Percentiles rank a stretch among this genome's conserved stretches.
Evolutionary conservation across 2,888 invertebrate genomes (phyloP).

Genomic region (Tupiocoris notatus): DNA sequence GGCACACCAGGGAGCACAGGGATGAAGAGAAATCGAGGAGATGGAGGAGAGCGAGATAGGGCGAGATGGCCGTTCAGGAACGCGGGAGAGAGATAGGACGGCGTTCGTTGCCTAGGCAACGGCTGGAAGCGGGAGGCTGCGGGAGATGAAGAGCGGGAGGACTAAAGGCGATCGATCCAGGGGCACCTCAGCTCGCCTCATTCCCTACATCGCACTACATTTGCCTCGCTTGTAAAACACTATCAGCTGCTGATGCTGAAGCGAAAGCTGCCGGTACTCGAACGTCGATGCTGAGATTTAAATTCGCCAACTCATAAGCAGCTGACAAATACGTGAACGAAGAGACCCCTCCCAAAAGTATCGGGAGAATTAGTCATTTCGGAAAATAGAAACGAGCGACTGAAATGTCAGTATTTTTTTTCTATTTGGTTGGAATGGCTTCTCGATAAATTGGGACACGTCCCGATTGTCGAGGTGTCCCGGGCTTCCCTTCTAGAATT

Average conservation of each 20-base stretch:
- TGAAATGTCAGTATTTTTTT: too few species aligned
- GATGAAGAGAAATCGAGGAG: conserved; percentile 20
- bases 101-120: conserved; percentile 26
- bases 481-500: too few species aligned
- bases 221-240: conserved; percentile 40
- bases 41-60: conserved; percentile 49
- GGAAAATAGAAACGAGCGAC: too few species aligned
- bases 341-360: too few species aligned
- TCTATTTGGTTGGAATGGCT: too few species aligned
- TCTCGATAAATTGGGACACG: too few species aligned
- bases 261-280: not conserved
- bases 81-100: conserved; percentile 21
- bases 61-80: not conserved
- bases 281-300: too few species aligned
- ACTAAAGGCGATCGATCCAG: conserved; percentile 29
- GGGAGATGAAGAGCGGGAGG: conserved; percentile 14
- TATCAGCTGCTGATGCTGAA: conserved; percentile 27
- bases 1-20: not conserved
- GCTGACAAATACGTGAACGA: too few species aligned
- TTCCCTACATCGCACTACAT: conserved; percentile 24
- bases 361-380: too few species aligned
- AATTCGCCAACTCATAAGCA: too few species aligned
- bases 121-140: conserved; percentile 35
- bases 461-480: too few species aligned
- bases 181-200: conserved; percentile 32